These are phyloP conservation scores for Anguilla rostrata DNA, from an alignment of 2,113 vertebrate species.

Conservation along the genomic window DNA sequence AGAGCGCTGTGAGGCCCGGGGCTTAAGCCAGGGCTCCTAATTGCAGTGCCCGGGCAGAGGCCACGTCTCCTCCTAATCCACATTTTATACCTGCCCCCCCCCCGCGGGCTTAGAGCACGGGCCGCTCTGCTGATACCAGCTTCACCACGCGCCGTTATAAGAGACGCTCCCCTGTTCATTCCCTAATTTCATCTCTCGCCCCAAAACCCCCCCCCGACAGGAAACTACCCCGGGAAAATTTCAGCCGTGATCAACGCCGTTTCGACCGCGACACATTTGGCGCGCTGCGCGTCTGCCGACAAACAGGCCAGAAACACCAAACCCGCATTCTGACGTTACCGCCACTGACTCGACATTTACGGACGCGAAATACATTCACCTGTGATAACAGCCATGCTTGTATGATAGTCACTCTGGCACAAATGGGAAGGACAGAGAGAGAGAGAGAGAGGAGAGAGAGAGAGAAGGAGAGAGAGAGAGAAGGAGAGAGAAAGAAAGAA, in stretches of 20 bases:
- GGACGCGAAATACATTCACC: constrained; percentile 1
- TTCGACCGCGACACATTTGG: neutral
- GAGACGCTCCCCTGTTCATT: constrained; percentile 28
- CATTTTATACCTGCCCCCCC: constrained; percentile 55
- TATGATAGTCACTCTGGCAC: constrained; percentile 21
- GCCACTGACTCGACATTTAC: constrained; percentile 31
- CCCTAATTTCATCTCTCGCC: neutral
- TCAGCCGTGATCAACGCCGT: neutral
- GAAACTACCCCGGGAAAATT: neutral
- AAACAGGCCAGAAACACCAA: neutral
- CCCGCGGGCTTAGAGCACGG: constrained; percentile 50
- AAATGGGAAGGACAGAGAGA: neutral
- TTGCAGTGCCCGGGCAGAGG: constrained; percentile 58
- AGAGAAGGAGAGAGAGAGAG: too few relatives aligned
- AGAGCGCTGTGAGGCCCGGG: constrained; percentile 35
- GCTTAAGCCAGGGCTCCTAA: constrained; percentile 55
- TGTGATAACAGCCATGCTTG: constrained; percentile 29
- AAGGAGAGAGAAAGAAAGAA: neutral
- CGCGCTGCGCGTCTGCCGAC: neutral
- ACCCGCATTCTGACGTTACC: constrained; percentile 30
- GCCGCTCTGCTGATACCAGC: constrained; percentile 55
- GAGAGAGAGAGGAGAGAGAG: too few relatives aligned
- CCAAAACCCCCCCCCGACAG: neutral
- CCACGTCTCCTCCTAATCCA: constrained; percentile 57
- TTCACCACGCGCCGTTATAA: constrained; percentile 53